Evolutionary conservation across 2,113 vertebrate species (phyloP).

Genomic region (Tyrannus savana): DNA sequence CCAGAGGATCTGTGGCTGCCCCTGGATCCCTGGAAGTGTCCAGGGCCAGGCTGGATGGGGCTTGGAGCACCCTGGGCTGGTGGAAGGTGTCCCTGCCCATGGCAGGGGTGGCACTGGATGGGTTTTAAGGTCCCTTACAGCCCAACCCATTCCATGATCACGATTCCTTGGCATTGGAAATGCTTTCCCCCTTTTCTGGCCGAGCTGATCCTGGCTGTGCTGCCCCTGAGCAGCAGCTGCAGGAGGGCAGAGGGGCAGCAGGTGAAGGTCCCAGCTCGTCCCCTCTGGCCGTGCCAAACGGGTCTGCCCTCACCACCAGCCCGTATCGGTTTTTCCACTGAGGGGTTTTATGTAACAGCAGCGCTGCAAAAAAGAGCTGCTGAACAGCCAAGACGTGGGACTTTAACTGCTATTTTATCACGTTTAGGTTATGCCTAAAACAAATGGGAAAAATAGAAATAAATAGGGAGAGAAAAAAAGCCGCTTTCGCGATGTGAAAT

Average conservation of each 20-base stretch:
- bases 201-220: background rate
- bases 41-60: background rate
- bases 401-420: background rate
- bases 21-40: background rate
- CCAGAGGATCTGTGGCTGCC: background rate
- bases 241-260: background rate
- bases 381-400: rapidly evolving
- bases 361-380: background rate
- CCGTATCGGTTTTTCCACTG: background rate
- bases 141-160: background rate
- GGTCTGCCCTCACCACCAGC: rapidly evolving
- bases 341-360: rapidly evolving
- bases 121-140: background rate
- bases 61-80: rapidly evolving
- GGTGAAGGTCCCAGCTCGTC: background rate
- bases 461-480: background rate
- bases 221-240: background rate
- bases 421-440: rapidly evolving
- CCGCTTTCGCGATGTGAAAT: rapidly evolving
- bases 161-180: background rate
- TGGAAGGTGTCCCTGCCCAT: background rate
- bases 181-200: background rate
- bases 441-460: no score
- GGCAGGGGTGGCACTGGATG: background rate
- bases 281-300: background rate